Percentiles rank a stretch among this genome's conserved stretches.
Conservation (phyloP, 2,113 vertebrate genomes). For the Labrus mixtus region DNA sequence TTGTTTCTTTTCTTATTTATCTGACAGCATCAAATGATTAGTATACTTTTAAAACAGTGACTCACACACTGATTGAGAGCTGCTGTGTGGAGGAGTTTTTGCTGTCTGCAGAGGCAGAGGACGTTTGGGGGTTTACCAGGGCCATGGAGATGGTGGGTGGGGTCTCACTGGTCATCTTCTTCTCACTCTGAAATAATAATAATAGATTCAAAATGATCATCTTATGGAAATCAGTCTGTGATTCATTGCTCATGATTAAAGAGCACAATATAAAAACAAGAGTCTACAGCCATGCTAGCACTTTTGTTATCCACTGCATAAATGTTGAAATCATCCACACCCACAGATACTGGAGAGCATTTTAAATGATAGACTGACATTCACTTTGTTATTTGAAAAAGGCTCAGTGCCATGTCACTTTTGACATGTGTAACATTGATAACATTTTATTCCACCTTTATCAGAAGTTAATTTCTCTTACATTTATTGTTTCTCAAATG, state of each 20-base stretch:
- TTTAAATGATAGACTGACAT: not conserved
- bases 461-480: too few relatives aligned
- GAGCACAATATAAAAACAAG: not conserved
- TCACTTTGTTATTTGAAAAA: not conserved
- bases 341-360: not conserved
- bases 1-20: not conserved
- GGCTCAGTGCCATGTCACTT: too few relatives aligned
- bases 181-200: constrained; percentile 70
- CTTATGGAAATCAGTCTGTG: constrained; percentile 11
- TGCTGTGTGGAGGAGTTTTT: constrained; percentile 83
- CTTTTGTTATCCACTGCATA: not conserved
- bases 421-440: too few relatives aligned
- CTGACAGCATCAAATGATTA: constrained; percentile 26
- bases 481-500: too few relatives aligned
- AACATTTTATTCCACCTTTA: too few relatives aligned
- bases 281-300: not conserved
- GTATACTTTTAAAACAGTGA: constrained; percentile 49
- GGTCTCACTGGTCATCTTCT: constrained; percentile 77
- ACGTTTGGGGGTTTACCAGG: constrained; percentile 79
- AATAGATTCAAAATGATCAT: constrained; percentile 29
- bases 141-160: constrained; percentile 83
- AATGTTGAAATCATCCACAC: not conserved
- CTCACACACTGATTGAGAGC: constrained; percentile 88
- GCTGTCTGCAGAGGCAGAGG: constrained; percentile 73
- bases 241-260: not conserved